phyloP scores from a whole-genome alignment of 2,113 vertebrate genomes.

The Panthera tigris region DNA sequence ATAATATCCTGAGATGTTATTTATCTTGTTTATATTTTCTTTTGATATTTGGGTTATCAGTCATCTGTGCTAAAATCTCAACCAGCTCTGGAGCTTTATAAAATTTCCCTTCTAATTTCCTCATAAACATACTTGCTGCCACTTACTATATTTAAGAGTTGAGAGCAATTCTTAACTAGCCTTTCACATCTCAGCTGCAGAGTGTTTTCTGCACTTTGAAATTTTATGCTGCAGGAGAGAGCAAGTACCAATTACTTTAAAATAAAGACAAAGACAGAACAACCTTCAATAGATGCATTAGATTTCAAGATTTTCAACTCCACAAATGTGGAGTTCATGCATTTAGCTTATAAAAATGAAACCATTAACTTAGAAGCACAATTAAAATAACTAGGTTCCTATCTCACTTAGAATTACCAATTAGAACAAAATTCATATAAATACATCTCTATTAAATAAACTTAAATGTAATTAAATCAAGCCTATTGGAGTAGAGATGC shows the following conservation, averaged over 20 bases:
- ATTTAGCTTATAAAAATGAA: slow-evolving; percentile 35
- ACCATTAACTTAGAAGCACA: background rate
- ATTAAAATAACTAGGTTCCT: background rate
- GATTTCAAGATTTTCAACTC: background rate
- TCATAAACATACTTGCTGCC: background rate
- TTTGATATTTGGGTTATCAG: background rate
- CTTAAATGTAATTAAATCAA: background rate
- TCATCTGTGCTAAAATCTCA: slow-evolving; percentile 12
- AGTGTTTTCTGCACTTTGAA: background rate
- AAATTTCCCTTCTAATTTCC: slow-evolving; percentile 16
- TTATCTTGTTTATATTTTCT: slow-evolving; percentile 39
- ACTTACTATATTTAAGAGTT: background rate
- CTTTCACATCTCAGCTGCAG: background rate
- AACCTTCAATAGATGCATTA: background rate
- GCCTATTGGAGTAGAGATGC: background rate
- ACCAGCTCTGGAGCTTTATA: background rate
- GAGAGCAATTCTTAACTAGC: background rate
- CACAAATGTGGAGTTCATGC: background rate
- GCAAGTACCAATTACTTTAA: background rate
- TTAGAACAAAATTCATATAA: slow-evolving; percentile 1
- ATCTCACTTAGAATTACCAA: background rate
- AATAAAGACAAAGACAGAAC: background rate
- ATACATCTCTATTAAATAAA: background rate
- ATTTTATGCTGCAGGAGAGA: background rate
- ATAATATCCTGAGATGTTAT: background rate